Percentiles rank a stretch among this genome's conserved stretches.
These are phyloP conservation scores for Graphium colonna DNA, from an alignment of 2,888 invertebrate species.

Conservation along the genomic window DNA sequence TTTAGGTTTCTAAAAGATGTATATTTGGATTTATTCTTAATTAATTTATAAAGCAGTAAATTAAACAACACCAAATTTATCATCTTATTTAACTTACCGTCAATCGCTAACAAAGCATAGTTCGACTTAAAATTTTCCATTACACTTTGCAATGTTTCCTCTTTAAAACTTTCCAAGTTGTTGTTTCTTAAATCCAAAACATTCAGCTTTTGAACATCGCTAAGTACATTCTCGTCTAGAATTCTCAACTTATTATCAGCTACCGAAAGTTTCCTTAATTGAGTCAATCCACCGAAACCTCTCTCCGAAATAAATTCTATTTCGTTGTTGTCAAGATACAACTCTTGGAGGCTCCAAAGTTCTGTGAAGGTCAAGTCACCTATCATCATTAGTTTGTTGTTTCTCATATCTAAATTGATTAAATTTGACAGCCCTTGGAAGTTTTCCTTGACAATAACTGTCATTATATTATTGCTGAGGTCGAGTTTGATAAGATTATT, in stretches of 20 bases:
- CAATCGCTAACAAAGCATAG: conserved; percentile 86
- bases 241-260: conserved; percentile 87
- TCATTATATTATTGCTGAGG: conserved; percentile 87
- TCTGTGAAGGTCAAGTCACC: conserved; percentile 91
- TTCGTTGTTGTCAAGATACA: conserved; percentile 85
- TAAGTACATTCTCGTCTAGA: conserved; percentile 85
- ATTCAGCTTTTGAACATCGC: conserved; percentile 84
- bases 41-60: too few species aligned
- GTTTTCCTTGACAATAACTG: conserved; percentile 86
- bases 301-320: conserved; percentile 87
- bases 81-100: conserved; percentile 81
- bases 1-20: too few species aligned
- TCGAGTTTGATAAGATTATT: conserved; percentile 88
- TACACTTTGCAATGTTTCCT: conserved; percentile 85
- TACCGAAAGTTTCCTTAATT: conserved; percentile 85
- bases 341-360: conserved; percentile 86
- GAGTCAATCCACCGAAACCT: conserved; percentile 87
- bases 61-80: not conserved
- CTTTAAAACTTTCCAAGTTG: conserved; percentile 86
- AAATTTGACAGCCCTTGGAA: conserved; percentile 88
- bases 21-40: too few species aligned
- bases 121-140: conserved; percentile 85
- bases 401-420: conserved; percentile 85
- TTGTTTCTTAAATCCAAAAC: conserved; percentile 89
- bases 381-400: conserved; percentile 88